Evolutionary conservation across 2,888 invertebrate species (phyloP).

Genomic region (Agrochola lota): DNA sequence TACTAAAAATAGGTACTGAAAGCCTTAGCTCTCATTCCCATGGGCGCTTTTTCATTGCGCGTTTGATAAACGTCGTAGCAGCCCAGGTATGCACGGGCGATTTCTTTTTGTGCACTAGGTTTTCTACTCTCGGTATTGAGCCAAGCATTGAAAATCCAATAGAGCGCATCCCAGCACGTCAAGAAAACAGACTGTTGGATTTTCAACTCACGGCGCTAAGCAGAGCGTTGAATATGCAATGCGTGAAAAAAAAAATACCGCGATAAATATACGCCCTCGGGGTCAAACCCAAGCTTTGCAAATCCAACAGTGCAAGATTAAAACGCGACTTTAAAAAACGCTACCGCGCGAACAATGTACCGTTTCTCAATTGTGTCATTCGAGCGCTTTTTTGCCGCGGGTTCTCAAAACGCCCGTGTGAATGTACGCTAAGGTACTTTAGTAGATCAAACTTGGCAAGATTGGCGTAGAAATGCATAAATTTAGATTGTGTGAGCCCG

Average conservation of each 20-base stretch:
- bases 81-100: neutral
- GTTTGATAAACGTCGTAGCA: neutral
- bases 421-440: slow-evolving; percentile 25
- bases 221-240: neutral
- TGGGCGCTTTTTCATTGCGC: neutral
- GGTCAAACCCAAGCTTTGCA: neutral
- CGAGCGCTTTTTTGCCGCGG: neutral
- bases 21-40: slow-evolving; percentile 42
- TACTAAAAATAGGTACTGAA: slow-evolving; percentile 73
- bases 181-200: neutral
- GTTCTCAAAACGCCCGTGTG: neutral
- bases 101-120: neutral
- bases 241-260: too few species aligned
- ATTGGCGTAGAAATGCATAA: slow-evolving; percentile 72
- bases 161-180: neutral
- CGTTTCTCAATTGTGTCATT: neutral
- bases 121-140: too few species aligned
- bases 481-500: slow-evolving; percentile 68
- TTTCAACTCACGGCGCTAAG: neutral
- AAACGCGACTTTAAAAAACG: neutral
- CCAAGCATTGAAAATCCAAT: neutral
- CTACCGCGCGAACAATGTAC: neutral
- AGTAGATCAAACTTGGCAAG: slow-evolving; percentile 65
- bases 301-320: neutral
- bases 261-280: too few species aligned